Conservation (phyloP, 2,797 vertebrate genomes). For the Scolopax bukidnonensis region DNA sequence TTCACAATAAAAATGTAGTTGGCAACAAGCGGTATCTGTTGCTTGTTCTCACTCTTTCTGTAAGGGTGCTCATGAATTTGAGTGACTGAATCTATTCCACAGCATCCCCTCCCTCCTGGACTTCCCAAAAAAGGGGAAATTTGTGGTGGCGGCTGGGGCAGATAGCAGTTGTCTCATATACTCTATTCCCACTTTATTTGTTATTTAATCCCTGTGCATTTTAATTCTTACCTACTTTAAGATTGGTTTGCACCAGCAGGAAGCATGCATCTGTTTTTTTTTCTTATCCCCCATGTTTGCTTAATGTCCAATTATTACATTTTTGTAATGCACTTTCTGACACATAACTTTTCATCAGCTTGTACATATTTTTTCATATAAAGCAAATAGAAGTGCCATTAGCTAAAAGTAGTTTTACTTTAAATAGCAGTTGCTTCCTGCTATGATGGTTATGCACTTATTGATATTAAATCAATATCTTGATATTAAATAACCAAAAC, state of each 20-base stretch:
- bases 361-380: not conserved
- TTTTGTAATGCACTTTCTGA: not conserved
- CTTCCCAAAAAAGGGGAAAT: not conserved
- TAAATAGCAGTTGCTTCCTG: not conserved
- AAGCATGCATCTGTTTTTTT: not conserved
- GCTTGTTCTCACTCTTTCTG: not conserved
- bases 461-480: not conserved
- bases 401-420: not conserved
- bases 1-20: not conserved
- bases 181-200: not conserved
- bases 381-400: not conserved
- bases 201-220: not conserved
- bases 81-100: not conserved
- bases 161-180: not conserved
- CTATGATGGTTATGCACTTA: not conserved
- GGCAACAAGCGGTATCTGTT: not conserved
- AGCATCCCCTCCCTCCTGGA: not conserved
- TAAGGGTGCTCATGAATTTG: not conserved
- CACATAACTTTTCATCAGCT: not conserved
- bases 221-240: not conserved
- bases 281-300: not conserved
- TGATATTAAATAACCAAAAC: not conserved
- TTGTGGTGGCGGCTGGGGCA: not conserved
- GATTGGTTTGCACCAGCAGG: not conserved
- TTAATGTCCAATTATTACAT: not conserved